Evolutionary conservation across 2,888 invertebrate species (phyloP).

Genomic region (Disparrhopalites patrizii): DNA sequence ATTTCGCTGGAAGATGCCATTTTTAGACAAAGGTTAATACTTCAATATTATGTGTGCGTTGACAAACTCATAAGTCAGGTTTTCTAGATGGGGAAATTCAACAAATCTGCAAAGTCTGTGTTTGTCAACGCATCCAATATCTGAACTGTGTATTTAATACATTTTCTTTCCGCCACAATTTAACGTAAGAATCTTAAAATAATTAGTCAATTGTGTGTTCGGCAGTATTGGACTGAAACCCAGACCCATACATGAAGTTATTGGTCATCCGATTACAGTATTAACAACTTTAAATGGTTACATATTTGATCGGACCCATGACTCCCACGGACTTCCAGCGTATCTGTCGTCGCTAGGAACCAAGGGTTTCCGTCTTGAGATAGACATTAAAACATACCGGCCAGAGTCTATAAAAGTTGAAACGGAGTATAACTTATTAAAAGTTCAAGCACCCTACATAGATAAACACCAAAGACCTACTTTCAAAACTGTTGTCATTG

Average conservation of each 20-base stretch:
- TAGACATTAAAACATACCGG: slow-evolving; percentile 3
- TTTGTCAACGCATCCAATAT: too few relatives aligned
- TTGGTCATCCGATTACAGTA: background rate
- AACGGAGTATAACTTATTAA: slow-evolving; percentile 17
- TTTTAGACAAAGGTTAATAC: slow-evolving; percentile 10
- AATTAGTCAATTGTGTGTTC: too few relatives aligned
- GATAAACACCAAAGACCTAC: background rate
- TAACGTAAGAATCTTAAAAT: too few relatives aligned
- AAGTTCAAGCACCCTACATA: background rate
- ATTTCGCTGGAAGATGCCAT: slow-evolving; percentile 9
- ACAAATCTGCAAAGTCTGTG: too few relatives aligned
- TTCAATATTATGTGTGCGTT: too few relatives aligned
- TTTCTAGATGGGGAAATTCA: too few relatives aligned
- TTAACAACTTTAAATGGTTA: slow-evolving; percentile 13
- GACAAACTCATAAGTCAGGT: too few relatives aligned
- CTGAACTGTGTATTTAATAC: background rate
- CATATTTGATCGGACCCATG: slow-evolving; percentile 7
- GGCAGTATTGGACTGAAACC: slow-evolving; percentile 22
- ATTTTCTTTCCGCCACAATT: background rate
- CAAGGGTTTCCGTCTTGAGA: slow-evolving; percentile 16
- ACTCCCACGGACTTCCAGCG: slow-evolving; percentile 7
- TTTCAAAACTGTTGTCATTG: slow-evolving; percentile 12
- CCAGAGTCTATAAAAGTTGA: slow-evolving; percentile 4
- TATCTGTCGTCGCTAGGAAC: slow-evolving; percentile 7
- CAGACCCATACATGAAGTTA: background rate